These are phyloP conservation scores for Xanthia icteritia DNA, from an alignment of 2,888 invertebrate species.

Conservation along the genomic window DNA sequence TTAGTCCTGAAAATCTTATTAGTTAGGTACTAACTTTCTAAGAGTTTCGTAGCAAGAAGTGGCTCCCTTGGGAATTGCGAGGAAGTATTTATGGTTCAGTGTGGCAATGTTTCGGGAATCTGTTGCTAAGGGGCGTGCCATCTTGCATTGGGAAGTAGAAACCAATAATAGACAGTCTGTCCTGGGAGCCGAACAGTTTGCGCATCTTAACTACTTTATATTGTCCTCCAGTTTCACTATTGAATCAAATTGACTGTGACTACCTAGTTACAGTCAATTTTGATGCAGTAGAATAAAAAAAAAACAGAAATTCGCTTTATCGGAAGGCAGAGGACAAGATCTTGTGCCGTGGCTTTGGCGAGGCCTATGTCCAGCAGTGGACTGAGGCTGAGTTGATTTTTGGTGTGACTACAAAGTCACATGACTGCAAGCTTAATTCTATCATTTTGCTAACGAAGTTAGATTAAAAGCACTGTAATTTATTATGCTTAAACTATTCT, in stretches of 20 bases:
- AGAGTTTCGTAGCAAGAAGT: slow-evolving; percentile 32
- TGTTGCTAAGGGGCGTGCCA: slow-evolving; percentile 12
- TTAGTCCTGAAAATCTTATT: slow-evolving; percentile 61
- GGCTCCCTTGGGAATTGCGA: slow-evolving; percentile 45
- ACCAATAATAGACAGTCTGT: slow-evolving; percentile 17
- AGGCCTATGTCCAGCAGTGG: background rate
- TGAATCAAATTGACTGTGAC: slow-evolving; percentile 15
- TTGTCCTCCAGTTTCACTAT: background rate
- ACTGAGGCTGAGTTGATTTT: background rate
- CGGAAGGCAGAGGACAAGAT: too few species aligned
- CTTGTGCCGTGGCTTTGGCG: background rate
- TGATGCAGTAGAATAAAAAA: background rate
- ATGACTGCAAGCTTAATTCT: background rate
- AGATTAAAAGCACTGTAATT: background rate
- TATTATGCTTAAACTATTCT: background rate
- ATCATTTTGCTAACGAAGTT: background rate
- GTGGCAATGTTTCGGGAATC: slow-evolving; percentile 19
- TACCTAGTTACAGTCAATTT: background rate
- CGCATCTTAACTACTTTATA: slow-evolving; percentile 22
- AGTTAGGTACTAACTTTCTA: slow-evolving; percentile 48
- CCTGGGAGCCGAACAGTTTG: slow-evolving; percentile 19
- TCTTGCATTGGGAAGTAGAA: slow-evolving; percentile 39
- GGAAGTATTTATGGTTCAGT: slow-evolving; percentile 52
- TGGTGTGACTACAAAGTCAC: background rate
- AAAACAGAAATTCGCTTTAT: too few species aligned